phyloP scores from a whole-genome alignment of 2,797 vertebrate genomes.

The Odontamblyopus lacepedii region DNA sequence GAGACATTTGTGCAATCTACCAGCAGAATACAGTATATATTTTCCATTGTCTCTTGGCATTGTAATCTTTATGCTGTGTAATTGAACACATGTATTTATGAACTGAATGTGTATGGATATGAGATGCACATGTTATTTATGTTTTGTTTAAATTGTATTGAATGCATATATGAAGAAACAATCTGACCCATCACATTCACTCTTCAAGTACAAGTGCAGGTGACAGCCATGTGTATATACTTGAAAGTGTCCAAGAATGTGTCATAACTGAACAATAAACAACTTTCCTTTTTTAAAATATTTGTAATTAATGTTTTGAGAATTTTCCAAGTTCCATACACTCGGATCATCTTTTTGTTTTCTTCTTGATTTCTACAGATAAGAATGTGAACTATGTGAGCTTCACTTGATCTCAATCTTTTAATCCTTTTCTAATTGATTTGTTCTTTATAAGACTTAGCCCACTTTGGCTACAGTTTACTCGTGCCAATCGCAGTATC shows the following conservation, averaged over 20 bases:
- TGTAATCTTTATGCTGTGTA: constrained; percentile 63
- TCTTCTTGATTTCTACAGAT: constrained; percentile 20
- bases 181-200: constrained; percentile 50
- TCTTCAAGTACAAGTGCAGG: constrained; percentile 43
- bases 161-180: constrained; percentile 51
- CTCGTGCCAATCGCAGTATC: constrained; percentile 18
- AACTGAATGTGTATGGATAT: constrained; percentile 72
- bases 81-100: constrained; percentile 72
- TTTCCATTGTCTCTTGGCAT: constrained; percentile 58
- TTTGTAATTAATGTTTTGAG: not conserved
- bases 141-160: constrained; percentile 55
- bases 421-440: constrained; percentile 76
- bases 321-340: constrained; percentile 30
- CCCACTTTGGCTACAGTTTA: constrained; percentile 19
- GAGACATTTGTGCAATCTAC: constrained; percentile 55
- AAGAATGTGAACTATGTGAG: constrained; percentile 31
- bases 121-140: constrained; percentile 73
- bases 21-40: constrained; percentile 45
- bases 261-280: constrained; percentile 70
- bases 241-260: constrained; percentile 66
- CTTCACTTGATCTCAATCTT: constrained; percentile 21
- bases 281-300: constrained; percentile 62
- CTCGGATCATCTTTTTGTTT: constrained; percentile 45
- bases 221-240: constrained; percentile 50
- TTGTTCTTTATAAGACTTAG: constrained; percentile 43